These are phyloP conservation scores for Chloroceryle inda DNA, from an alignment of 2,797 vertebrate genomes.

Conservation along the genomic window DNA sequence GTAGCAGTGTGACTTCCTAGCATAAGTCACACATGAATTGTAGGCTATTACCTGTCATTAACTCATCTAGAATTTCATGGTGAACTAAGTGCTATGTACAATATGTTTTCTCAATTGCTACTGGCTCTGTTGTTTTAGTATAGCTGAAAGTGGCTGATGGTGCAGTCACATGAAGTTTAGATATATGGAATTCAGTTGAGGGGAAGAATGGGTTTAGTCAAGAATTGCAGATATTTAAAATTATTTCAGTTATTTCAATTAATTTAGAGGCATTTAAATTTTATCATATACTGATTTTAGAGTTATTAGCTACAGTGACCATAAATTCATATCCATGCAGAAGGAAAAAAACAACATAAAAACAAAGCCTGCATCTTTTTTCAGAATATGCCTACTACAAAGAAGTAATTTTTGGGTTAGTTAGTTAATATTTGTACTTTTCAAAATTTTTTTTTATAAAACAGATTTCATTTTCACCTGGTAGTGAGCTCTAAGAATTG, in stretches of 20 bases:
- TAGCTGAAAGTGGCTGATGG: background rate
- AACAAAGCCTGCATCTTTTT: background rate
- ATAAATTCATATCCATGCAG: background rate
- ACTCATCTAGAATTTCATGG: constrained; percentile 40
- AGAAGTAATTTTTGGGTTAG: background rate
- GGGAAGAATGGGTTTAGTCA: background rate
- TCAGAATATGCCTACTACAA: background rate
- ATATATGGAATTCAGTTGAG: background rate
- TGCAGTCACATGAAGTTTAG: background rate
- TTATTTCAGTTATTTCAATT: background rate
- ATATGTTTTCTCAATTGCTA: constrained; percentile 32
- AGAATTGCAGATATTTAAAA: background rate
- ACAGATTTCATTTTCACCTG: background rate
- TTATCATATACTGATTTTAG: background rate
- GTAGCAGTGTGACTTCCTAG: constrained; percentile 29
- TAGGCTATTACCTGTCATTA: constrained; percentile 48
- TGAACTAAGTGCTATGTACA: background rate
- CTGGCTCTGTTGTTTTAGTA: background rate
- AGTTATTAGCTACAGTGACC: background rate
- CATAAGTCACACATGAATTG: constrained; percentile 39
- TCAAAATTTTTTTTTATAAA: background rate
- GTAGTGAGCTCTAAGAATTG: background rate
- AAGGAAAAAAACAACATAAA: background rate
- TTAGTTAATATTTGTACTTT: background rate
- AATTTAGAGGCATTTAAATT: background rate